phyloP scores from a whole-genome alignment of 2,888 invertebrate species.

The Erynnis tages region DNA sequence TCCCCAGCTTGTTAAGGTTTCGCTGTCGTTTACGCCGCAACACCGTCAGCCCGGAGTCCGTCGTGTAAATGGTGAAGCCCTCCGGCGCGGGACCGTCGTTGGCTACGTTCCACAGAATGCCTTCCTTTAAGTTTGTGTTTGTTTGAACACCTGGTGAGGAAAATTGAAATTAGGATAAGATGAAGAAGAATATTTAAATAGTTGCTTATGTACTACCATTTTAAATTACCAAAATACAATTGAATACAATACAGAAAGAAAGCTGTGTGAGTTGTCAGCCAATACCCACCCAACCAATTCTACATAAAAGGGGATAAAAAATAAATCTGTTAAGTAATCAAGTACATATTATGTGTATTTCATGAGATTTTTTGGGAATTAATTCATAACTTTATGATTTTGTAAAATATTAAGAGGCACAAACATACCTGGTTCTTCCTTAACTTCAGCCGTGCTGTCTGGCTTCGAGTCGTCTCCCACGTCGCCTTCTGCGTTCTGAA shows the following conservation, averaged over 20 bases:
- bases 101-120: constrained; percentile 89
- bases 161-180: neutral
- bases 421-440: constrained; percentile 83
- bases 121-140: constrained; percentile 86
- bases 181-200: too few relatives aligned
- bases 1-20: constrained; percentile 92
- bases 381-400: too few relatives aligned
- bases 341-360: too few relatives aligned
- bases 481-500: constrained; percentile 86
- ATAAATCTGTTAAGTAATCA: too few relatives aligned
- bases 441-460: constrained; percentile 85
- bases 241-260: too few relatives aligned
- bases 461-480: constrained; percentile 84
- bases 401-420: too few relatives aligned
- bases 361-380: too few relatives aligned
- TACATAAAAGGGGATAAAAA: too few relatives aligned
- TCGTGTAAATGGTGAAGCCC: constrained; percentile 89
- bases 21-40: constrained; percentile 91
- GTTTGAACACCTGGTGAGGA: constrained; percentile 42
- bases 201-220: too few relatives aligned
- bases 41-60: constrained; percentile 90
- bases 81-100: constrained; percentile 91
- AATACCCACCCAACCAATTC: too few relatives aligned
- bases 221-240: too few relatives aligned
- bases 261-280: too few relatives aligned